phyloP scores from a whole-genome alignment of 2,888 invertebrate species.

The Ernsta delagoae region DNA sequence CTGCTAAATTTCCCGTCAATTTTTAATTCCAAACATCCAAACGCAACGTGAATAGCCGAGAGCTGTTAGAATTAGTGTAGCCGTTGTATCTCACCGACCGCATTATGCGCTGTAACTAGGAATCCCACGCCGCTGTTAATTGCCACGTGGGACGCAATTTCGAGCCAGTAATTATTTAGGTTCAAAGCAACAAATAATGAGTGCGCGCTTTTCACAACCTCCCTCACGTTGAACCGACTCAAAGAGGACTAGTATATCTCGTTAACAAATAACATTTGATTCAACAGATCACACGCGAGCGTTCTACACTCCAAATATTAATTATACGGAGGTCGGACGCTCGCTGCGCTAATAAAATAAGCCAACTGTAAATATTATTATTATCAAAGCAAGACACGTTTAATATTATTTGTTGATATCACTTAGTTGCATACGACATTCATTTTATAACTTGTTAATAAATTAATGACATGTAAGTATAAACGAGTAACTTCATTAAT shows the following conservation, averaged over 20 bases:
- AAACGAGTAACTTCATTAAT: no score
- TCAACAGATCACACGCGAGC: slow-evolving; percentile 1
- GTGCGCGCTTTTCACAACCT: background rate
- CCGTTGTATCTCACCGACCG: background rate
- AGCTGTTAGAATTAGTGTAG: background rate
- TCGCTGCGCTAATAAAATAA: background rate
- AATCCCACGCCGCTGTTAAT: slow-evolving; percentile 1
- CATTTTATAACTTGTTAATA: no score
- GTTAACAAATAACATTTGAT: background rate
- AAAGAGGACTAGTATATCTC: slow-evolving; percentile 8
- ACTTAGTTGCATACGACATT: background rate
- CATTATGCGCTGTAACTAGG: background rate
- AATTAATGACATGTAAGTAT: no score
- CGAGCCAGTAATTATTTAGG: background rate
- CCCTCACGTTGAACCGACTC: background rate
- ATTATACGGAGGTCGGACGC: background rate
- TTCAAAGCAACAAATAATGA: background rate
- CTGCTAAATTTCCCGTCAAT: no score
- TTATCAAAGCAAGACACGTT: background rate
- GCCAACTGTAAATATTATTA: background rate
- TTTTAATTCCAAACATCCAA: no score
- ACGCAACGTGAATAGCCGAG: no score
- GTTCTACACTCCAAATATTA: slow-evolving; percentile 14
- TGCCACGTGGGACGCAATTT: background rate
- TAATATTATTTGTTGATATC: background rate